Conservation (phyloP, 2,797 vertebrate genomes). For the Sus cebifrons region DNA sequence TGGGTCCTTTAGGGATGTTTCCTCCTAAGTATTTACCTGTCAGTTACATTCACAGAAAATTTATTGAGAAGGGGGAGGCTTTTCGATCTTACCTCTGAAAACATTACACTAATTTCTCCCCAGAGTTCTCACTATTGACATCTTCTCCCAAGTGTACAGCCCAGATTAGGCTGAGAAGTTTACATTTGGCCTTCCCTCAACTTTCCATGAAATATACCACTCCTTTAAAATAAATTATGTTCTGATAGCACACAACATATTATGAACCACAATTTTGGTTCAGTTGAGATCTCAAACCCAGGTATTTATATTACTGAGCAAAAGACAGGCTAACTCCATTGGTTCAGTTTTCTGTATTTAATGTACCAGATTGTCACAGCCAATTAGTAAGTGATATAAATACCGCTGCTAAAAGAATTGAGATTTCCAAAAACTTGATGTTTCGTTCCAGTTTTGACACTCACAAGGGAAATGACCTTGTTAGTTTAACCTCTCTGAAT, state of each 20-base stretch:
- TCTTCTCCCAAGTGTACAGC: neutral
- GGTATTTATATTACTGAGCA: neutral
- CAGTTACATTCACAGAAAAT: neutral
- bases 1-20: neutral
- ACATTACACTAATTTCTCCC: neutral
- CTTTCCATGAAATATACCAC: neutral
- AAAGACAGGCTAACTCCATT: neutral
- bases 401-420: neutral
- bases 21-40: neutral
- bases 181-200: neutral
- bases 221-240: neutral
- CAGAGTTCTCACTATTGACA: rapidly evolving
- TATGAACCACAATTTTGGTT: neutral
- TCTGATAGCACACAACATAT: too few species aligned
- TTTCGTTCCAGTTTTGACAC: neutral
- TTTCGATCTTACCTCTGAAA: neutral
- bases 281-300: neutral
- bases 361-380: neutral
- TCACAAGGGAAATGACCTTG: neutral
- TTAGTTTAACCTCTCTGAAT: neutral
- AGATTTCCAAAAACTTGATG: neutral
- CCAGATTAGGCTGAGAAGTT: neutral
- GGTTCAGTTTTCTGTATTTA: neutral
- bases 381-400: neutral
- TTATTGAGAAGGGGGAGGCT: neutral